Evolutionary conservation across 2,113 vertebrate genomes (phyloP).

Genomic region (Urocolius indicus): DNA sequence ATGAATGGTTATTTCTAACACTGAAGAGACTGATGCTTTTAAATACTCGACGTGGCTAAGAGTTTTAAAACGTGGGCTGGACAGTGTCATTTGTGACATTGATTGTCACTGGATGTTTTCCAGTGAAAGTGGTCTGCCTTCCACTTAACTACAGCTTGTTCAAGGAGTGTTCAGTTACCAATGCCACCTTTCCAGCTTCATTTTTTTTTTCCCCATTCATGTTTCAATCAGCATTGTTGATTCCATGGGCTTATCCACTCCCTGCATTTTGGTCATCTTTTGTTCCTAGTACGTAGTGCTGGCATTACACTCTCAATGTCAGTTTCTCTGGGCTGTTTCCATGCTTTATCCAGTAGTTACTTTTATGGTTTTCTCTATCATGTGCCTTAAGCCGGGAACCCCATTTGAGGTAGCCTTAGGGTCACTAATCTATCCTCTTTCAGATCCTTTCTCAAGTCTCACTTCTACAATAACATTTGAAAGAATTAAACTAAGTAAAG

Average conservation of each 20-base stretch:
- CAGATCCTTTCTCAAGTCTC: conserved; percentile 31
- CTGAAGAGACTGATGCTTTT: rapidly evolving
- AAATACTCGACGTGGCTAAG: neutral
- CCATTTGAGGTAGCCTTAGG: conserved; percentile 5
- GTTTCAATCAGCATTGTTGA: neutral
- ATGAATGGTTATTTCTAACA: neutral
- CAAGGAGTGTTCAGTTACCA: neutral
- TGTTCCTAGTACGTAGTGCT: neutral
- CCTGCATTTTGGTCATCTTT: neutral
- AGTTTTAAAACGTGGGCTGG: neutral
- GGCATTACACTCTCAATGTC: neutral
- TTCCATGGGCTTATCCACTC: neutral
- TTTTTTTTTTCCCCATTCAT: neutral
- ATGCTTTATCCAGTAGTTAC: neutral
- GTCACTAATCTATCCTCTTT: conserved; percentile 35
- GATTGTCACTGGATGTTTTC: neutral
- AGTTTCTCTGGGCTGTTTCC: neutral
- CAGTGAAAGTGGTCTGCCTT: neutral
- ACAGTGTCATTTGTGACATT: neutral
- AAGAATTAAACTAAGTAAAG: conserved; percentile 55
- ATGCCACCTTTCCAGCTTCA: neutral
- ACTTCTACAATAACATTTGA: conserved; percentile 44
- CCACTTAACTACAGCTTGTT: neutral
- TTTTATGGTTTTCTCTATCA: neutral
- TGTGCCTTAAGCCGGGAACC: neutral